These are phyloP conservation scores for Lonchura striata DNA, from an alignment of 2,113 vertebrate genomes.

Conservation along the genomic window DNA sequence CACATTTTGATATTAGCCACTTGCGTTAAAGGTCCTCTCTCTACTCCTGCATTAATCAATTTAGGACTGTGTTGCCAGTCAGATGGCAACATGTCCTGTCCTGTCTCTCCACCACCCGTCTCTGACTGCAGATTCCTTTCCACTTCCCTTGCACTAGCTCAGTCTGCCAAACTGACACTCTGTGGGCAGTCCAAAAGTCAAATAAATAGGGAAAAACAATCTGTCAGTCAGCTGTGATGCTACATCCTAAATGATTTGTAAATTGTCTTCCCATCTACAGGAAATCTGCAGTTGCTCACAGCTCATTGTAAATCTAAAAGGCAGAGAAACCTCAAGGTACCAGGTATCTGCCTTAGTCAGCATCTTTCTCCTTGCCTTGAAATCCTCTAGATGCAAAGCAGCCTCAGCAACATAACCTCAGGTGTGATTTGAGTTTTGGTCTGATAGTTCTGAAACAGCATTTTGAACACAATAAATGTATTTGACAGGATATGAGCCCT, in stretches of 20 bases:
- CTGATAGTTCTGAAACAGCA: neutral
- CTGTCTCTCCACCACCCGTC: neutral
- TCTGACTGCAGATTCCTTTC: neutral
- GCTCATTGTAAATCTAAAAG: neutral
- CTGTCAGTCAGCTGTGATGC: neutral
- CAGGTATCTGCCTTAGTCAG: neutral
- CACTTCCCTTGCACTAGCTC: neutral
- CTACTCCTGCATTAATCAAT: neutral
- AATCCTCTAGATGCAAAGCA: neutral
- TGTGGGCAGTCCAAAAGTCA: neutral
- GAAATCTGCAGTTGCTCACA: neutral
- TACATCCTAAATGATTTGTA: neutral
- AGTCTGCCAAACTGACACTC: neutral
- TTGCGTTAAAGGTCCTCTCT: neutral
- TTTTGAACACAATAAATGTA: neutral
- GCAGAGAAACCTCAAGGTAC: neutral
- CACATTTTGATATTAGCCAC: neutral
- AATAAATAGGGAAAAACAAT: neutral
- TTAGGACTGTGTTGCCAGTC: neutral
- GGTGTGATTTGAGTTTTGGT: neutral
- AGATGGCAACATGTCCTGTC: neutral
- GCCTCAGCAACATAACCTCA: neutral
- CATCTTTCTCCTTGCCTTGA: neutral
- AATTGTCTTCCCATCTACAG: neutral
- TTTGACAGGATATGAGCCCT: neutral